Percentiles rank a stretch among this genome's conserved stretches.
phyloP scores from a whole-genome alignment of 2,888 invertebrate species.

The Drosophila histrio region DNA sequence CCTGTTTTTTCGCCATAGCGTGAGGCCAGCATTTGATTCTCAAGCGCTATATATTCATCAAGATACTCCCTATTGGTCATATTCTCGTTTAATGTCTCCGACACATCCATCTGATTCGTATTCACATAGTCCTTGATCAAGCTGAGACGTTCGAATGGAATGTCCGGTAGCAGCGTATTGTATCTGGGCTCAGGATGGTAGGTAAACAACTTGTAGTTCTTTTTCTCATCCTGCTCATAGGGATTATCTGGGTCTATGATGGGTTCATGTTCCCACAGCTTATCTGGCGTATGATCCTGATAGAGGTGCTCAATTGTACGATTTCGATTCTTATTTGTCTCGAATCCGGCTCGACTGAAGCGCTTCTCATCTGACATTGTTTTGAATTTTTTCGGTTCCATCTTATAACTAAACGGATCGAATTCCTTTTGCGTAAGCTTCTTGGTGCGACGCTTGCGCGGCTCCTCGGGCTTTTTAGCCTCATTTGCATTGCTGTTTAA shows the following conservation, averaged over 20 bases:
- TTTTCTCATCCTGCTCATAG: constrained; percentile 80
- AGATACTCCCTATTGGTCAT: constrained; percentile 78
- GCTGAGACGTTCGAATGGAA: constrained; percentile 77
- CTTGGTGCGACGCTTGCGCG: constrained; percentile 59
- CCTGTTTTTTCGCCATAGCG: constrained; percentile 39
- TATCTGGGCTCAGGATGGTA: constrained; percentile 83
- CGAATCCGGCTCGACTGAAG: constrained; percentile 42
- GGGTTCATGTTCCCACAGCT: constrained; percentile 74
- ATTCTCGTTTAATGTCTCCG: constrained; percentile 42
- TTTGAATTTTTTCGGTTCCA: constrained; percentile 74
- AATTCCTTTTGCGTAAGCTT: constrained; percentile 69
- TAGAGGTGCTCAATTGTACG: constrained; percentile 62
- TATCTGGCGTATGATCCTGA: constrained; percentile 76
- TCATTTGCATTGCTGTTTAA: constrained; percentile 12
- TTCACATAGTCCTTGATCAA: constrained; percentile 82
- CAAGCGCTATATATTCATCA: constrained; percentile 77
- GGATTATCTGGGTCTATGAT: constrained; percentile 81
- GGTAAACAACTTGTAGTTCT: constrained; percentile 81
- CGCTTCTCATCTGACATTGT: constrained; percentile 71
- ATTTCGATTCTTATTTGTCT: constrained; percentile 30
- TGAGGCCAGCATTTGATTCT: constrained; percentile 74
- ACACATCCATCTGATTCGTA: constrained; percentile 47
- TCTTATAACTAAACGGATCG: constrained; percentile 72
- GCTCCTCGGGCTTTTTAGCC: constrained; percentile 41
- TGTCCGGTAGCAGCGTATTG: constrained; percentile 81